Conservation (phyloP, 2,113 vertebrate genomes). For the Sorex araneus region DNA sequence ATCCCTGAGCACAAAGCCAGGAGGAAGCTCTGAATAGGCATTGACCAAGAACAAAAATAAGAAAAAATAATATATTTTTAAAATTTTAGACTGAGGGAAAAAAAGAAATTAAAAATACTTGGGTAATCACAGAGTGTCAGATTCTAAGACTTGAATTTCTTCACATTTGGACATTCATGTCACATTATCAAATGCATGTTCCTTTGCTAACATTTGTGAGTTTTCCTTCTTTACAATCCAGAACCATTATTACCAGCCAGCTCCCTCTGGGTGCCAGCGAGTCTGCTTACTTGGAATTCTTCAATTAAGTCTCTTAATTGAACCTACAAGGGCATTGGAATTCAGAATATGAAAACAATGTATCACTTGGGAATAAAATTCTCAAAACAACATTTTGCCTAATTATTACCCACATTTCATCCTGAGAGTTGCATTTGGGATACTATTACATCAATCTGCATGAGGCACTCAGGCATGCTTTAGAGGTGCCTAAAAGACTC, state of each 20-base stretch:
- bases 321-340: conserved; percentile 80
- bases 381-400: conserved; percentile 76
- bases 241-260: conserved; percentile 43
- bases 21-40: no score
- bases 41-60: no score
- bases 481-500: conserved; percentile 73
- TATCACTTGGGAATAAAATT: conserved; percentile 79
- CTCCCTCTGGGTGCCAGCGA: conserved; percentile 40
- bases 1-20: no score
- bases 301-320: conserved; percentile 82
- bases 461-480: conserved; percentile 61
- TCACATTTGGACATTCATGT: conserved; percentile 6
- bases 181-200: conserved; percentile 33
- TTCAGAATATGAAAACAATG: conserved; percentile 79
- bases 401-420: conserved; percentile 80
- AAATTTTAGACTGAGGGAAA: neutral
- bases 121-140: neutral
- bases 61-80: no score
- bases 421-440: conserved; percentile 84
- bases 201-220: conserved; percentile 47
- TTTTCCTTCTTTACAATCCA: conserved; percentile 63
- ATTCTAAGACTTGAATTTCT: conserved; percentile 48
- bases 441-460: conserved; percentile 58
- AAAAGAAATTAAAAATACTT: neutral
- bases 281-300: conserved; percentile 64